A percentile compares a stretch with the other conserved stretches of the same genome.
phyloP scores from a whole-genome alignment of 2,113 vertebrate species.

The Bufo gargarizans region DNA sequence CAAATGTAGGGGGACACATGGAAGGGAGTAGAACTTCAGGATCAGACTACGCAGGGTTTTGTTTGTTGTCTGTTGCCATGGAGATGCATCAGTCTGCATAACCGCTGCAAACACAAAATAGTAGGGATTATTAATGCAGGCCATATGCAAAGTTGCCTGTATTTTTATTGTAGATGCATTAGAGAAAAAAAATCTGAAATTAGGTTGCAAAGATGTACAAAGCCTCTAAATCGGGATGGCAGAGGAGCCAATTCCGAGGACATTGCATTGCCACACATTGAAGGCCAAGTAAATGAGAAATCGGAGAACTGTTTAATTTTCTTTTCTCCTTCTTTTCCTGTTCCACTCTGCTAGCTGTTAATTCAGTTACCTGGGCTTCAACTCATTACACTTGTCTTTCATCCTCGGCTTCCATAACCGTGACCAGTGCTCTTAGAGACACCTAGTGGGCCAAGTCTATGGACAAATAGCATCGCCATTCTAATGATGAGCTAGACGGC shows the following conservation, averaged over 20 bases:
- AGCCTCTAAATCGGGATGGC: background rate
- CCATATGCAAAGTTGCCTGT: too few species aligned
- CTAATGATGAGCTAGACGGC: background rate
- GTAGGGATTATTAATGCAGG: too few species aligned
- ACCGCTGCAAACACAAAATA: too few species aligned
- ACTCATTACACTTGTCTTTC: constrained; percentile 26
- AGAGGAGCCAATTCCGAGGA: background rate
- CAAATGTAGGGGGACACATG: too few species aligned
- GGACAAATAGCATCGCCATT: background rate
- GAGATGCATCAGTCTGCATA: too few species aligned
- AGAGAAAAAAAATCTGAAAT: too few species aligned
- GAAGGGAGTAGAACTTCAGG: too few species aligned
- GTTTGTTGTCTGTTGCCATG: too few species aligned
- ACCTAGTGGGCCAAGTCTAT: constrained; percentile 4
- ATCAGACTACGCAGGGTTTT: too few species aligned
- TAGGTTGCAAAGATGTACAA: too few species aligned
- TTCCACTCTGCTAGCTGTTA: constrained; percentile 35
- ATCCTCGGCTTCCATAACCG: constrained; percentile 23
- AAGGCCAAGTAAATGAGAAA: background rate
- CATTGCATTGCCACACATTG: background rate
- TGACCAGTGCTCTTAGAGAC: constrained; percentile 11
- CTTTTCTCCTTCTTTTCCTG: background rate
- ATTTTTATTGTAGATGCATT: too few species aligned
- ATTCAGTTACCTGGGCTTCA: constrained; percentile 19
- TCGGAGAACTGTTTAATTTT: background rate